Evolutionary conservation across 1,140 invertebrate genomes (phyloP), one percentile per base, ranked within the genome.

Genomic region (Berghia stephanieae): DNA sequence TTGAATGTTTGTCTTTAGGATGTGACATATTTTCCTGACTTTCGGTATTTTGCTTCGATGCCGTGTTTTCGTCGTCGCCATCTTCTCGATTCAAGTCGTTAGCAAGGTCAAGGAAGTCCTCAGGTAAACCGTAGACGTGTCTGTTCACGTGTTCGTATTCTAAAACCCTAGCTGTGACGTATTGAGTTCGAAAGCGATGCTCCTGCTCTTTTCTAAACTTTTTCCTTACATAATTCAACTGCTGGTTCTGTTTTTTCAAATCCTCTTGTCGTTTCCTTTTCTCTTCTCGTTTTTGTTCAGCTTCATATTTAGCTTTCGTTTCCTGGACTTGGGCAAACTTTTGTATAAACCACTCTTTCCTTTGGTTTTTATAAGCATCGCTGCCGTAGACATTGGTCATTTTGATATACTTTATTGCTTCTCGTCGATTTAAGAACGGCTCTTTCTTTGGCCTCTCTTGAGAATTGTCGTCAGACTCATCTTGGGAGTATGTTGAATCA

Each of bases 121-220:
- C 82, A 3, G 85, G 85, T 36, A 86, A 68, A 38, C 85, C 85
- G 52, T 84, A 86, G 38, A 78, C 43, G 43, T 78, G 55, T 2
- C 85, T 75, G 68, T 83, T 82, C 78, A 75, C 81, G 16, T 42
- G 43, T 71, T 86, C 85, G 74, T 84, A 80, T 60, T 84, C 81
- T 18, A 86, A 72, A 27, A 84, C 78, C 13, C 81, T 77, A 38
- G 70, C 77, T 10, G 85, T 85, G 21, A 86, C 84, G 73, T 85
- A 85, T 74, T 86, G 85, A 5, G 83, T 82, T 13, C 80, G 78
- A 71, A 84, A 85, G 40, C 85, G 77, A 38, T 82, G 78, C 60
- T 46, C 70, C 57, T 81, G 83, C n/a, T 84, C 82, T 18, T 82
- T 77, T 49, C 83, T 78, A 55, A 85, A 86, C 49, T 80, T 75